Evolutionary conservation across 2,113 vertebrate species (phyloP), one percentile per base, ranked within the genome.

Genomic region (Chrysochloris asiatica): DNA sequence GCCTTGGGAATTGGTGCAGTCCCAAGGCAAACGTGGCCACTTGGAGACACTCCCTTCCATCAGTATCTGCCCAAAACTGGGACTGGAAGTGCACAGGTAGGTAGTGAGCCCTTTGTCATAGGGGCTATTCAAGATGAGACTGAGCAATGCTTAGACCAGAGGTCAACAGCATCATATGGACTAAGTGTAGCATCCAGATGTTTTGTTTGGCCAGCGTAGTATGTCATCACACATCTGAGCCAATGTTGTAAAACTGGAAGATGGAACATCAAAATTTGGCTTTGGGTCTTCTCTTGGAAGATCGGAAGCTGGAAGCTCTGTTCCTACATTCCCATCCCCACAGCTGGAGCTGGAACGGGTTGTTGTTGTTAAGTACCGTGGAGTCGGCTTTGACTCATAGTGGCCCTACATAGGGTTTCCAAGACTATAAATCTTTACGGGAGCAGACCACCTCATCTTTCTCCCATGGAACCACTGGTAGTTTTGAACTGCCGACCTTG

Each of bases 1-100:
- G 88, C 80, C 73, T 79, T 90, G 76, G 83, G 85, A 86, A 91
- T 69, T 83, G 52, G 79, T 33, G 33, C 26, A 19, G 71, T 92
- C 89, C 75, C 41, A 28, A 59, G 86, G 56, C 79, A 75, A 33
- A 65, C 69, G 90, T 26, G 41, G 71, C 65, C 36, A 59, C 83
- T 89, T 17, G 21, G 47, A 92, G 83, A 54, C 36, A 45, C 52
- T 52, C 1, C 61, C 4, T 83, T 14, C 50, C 38, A 11, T 77
- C 77, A 50, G 72, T 41, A 72, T 50, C 81, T 36, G 48, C 59
- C 84, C 59, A 83, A 36, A 48, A 50, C n/a, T 14, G 19, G 28
- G 59, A 21, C 0, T 2, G 72, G 47, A 73, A 26, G 11, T 33
- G 50, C 72, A 65, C 52, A 54, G 90, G 81, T 30, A 81, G 24